Evolutionary conservation across 2,797 vertebrate genomes (phyloP).

Genomic region (Oreochromis grahami): DNA sequence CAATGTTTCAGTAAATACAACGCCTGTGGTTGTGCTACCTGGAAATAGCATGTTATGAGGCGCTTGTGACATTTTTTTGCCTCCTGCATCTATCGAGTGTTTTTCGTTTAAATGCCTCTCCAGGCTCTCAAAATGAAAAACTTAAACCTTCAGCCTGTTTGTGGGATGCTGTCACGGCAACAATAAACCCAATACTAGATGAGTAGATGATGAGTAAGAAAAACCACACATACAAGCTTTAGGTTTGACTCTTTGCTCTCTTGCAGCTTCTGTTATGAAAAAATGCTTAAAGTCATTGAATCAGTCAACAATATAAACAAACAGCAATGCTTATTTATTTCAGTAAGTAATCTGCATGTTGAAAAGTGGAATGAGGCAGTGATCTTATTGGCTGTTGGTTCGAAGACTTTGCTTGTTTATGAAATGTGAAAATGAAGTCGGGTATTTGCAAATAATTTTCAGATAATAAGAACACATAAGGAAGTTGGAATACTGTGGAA

Average conservation of each 20-base stretch:
- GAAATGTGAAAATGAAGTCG: background rate
- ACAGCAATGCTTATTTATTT: background rate
- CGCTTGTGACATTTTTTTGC: rapidly evolving
- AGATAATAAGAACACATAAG: background rate
- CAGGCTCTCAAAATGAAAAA: background rate
- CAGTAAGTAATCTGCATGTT: background rate
- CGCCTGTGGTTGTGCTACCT: background rate
- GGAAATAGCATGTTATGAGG: rapidly evolving
- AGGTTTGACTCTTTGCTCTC: background rate
- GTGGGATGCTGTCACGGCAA: background rate
- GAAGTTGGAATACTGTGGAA: background rate
- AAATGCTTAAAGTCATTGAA: rapidly evolving
- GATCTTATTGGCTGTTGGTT: background rate
- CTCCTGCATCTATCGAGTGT: rapidly evolving
- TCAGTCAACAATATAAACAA: background rate
- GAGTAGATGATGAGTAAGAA: background rate
- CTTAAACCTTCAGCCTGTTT: background rate
- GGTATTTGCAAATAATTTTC: background rate
- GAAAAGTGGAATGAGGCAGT: background rate
- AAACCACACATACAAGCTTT: background rate
- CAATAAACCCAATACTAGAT: background rate
- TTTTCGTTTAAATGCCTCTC: rapidly evolving
- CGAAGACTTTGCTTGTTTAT: background rate
- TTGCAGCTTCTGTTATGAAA: background rate
- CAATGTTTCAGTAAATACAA: background rate